Evolutionary conservation across 2,113 vertebrate genomes (phyloP).

Genomic region (Oceanites oceanicus): DNA sequence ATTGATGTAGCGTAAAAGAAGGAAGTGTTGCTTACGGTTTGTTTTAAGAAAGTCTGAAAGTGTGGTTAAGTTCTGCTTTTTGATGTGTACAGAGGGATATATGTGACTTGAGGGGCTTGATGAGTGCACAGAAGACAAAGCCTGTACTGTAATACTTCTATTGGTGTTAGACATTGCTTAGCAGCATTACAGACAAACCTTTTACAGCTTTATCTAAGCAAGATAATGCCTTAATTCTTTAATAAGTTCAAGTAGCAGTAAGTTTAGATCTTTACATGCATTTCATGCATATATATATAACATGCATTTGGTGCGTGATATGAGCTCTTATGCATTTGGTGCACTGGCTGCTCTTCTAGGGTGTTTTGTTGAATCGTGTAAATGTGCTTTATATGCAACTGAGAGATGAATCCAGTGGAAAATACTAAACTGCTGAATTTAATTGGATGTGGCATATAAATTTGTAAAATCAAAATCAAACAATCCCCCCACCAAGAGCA

Average conservation of each 20-base stretch:
- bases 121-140: neutral
- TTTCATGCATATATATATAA: neutral
- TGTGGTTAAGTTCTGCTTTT: neutral
- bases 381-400: neutral
- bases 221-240: neutral
- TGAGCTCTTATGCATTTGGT: neutral
- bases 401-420: neutral
- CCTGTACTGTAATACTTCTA: neutral
- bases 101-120: neutral
- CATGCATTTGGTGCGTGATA: fast-evolving
- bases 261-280: neutral
- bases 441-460: neutral
- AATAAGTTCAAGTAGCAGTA: neutral
- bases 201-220: neutral
- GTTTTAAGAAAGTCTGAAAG: neutral
- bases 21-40: neutral
- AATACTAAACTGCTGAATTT: neutral
- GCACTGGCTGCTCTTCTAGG: neutral
- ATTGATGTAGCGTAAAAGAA: neutral
- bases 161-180: neutral
- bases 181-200: neutral
- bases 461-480: neutral
- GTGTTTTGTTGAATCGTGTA: neutral
- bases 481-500: neutral
- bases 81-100: neutral